Evolutionary conservation across 53 echinoderm and acorn worm genomes (phyloP), one percentile per base, ranked within the genome.

Genomic region (Paracentrotus lividus): DNA sequence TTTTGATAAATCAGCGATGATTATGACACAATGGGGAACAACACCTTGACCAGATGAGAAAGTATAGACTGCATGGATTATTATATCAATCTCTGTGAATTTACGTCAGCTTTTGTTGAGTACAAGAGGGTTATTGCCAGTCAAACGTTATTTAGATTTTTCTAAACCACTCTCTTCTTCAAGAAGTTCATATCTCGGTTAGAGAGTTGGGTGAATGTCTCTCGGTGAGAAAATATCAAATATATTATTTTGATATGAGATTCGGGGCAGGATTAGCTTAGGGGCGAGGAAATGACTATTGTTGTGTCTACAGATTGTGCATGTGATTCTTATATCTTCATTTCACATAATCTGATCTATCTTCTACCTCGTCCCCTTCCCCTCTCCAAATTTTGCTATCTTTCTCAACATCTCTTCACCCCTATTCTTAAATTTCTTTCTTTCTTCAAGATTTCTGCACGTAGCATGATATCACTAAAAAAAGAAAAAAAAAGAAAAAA

Each of bases 121-220:
- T 8, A 44, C 81, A 9, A n/a, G 47, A 81, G 81, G 81, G 81
- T n/a, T 26, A 81, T 81, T 45, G 13, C 8, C 47, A 47, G 81
- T 81, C 81, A 81, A 47, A 81, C 38, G 6, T 34, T 36, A 38
- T 66, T 66, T 29, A 66, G 66, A 13, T 42, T 78, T 81, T 81
- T 43, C 24, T 16, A 7, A n/a, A 81, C n/a, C 47, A 47, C 45
- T 38, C 34, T 72, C 72, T 81, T 45, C 32, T 81, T 81, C 81
- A 45, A 27, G 81, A 47, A 81, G 81, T 81, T 81, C 81, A 81
- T 27, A 81, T 44, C 9, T 47, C 47, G 81, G 81, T 45, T 81
- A 81, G 72, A 49, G 49, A 81, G 23, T 13, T 44, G 81, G 81
- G 81, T 81, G 81, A 81, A 81, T 47, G 45, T 81, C 81, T 81